phyloP scores from a whole-genome alignment of 2,113 vertebrate genomes.

The Leptosomus discolor region DNA sequence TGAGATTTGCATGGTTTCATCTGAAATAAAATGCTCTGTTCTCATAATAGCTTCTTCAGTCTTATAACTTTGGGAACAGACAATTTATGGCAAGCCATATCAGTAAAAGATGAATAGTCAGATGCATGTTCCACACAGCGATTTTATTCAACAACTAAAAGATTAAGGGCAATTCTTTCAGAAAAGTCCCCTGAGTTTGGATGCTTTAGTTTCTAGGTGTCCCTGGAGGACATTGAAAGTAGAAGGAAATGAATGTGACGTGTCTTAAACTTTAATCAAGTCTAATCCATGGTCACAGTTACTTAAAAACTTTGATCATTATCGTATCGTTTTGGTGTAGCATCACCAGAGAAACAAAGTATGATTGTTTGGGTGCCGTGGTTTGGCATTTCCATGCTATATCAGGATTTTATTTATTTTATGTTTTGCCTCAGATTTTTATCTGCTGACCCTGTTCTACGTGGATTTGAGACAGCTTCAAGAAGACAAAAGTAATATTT shows the following conservation, averaged over 20 bases:
- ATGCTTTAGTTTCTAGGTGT: background rate
- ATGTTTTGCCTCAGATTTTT: background rate
- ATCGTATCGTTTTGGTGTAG: background rate
- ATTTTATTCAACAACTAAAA: conserved; percentile 27
- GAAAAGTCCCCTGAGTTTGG: background rate
- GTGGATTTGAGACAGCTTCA: background rate
- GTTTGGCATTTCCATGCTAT: background rate
- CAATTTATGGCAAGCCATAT: background rate
- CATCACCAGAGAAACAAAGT: background rate
- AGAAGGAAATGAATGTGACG: background rate
- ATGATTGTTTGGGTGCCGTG: background rate
- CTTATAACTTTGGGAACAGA: conserved; percentile 11
- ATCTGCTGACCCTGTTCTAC: background rate
- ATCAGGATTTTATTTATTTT: background rate
- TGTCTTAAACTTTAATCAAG: background rate
- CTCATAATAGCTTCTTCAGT: conserved; percentile 32
- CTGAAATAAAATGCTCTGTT: conserved; percentile 26
- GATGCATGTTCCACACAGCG: conserved; percentile 3
- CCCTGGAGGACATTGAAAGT: background rate
- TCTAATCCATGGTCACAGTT: background rate
- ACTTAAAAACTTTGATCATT: background rate
- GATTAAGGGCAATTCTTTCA: conserved; percentile 33
- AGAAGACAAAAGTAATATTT: conserved; percentile 18
- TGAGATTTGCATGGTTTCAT: conserved; percentile 15
- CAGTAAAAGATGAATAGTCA: conserved; percentile 28